These are phyloP conservation scores for Drosophila parabipectinata DNA, from an alignment of 1,140 invertebrate genomes.

Conservation along the genomic window DNA sequence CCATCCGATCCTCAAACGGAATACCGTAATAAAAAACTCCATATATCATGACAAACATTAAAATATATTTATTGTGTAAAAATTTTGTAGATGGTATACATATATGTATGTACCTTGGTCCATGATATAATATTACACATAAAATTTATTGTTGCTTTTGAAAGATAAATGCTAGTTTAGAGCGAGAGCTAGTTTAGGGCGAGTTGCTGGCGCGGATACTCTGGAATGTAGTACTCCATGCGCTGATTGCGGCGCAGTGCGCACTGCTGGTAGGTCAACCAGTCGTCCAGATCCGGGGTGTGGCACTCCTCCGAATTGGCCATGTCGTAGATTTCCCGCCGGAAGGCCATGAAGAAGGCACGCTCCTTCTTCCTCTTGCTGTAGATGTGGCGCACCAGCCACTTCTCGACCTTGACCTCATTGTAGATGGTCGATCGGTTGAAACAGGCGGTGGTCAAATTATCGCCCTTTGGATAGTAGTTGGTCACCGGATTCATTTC, in stretches of 20 bases:
- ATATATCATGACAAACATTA: no score
- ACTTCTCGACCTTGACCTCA: constrained; percentile 1
- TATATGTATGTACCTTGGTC: neutral
- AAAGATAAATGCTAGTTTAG: neutral
- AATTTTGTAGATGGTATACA: no score
- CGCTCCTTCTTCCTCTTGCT: neutral
- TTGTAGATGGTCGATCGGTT: constrained; percentile 27
- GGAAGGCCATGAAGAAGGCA: constrained; percentile 13
- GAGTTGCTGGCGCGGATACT: constrained; percentile 26
- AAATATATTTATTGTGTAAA: no score
- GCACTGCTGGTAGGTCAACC: constrained; percentile 30
- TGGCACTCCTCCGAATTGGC: constrained; percentile 49
- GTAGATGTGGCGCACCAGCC: constrained; percentile 25
- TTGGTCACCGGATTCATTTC: neutral
- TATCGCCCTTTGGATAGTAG: constrained; percentile 6
- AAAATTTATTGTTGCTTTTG: neutral
- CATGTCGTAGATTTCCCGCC: constrained; percentile 5
- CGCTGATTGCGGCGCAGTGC: constrained; percentile 43
- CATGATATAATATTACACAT: neutral
- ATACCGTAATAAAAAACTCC: no score
- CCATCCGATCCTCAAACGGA: no score
- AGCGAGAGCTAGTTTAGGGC: neutral
- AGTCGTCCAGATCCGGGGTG: neutral
- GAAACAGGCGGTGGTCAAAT: constrained; percentile 17
- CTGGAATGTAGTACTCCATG: constrained; percentile 39